Evolutionary conservation across 1,140 invertebrate genomes (phyloP), one percentile per base, ranked within the genome.

Genomic region (Heliconius himera): DNA sequence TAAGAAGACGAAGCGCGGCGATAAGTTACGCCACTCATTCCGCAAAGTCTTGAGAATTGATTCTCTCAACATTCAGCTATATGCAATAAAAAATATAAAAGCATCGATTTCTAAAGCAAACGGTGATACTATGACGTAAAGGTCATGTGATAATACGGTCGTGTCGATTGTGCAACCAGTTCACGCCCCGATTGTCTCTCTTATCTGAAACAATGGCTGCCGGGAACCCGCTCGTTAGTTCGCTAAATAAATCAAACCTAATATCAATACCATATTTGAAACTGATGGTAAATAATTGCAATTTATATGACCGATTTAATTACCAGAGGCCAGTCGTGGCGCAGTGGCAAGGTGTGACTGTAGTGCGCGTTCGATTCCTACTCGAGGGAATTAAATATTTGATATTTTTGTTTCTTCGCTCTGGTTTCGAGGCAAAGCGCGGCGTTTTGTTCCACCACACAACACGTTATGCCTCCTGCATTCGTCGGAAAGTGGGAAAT

Each of bases 231-330:
- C 70, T 72, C 70, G 38, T 72, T 72, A 72, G 70, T 38, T 18
- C 20, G 70, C 70, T 41, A 72, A 38, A 72, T 66, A 66, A 66
- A 66, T 72, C 70, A 56, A 73, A 36, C 29, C 71, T 66, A 78
- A 78, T 78, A 74, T 78, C 72, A 66, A 78, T 78, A 66, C 76
- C 18, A 41, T 18, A 74, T 74, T 70, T 72, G 77, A 74, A 74
- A 74, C 60, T 73, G 77, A 79, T 74, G 70, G 36, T 72, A 16
- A n/a, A 49, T 79, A 79, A 79, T 70, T 73, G 74, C 74, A 76
- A 76, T 79, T 79, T 76, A 79, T 79, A 79, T 79, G 60, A 49
- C 74, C 60, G 38, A 76, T 76, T 80, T 73, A 72, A 80, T 72
- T 73, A 74, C 26, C 13, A 46, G 41, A 4, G 41, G 13, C 13